phyloP scores from a whole-genome alignment of 2,888 invertebrate genomes.

The Phrixothrix hirtus region DNA sequence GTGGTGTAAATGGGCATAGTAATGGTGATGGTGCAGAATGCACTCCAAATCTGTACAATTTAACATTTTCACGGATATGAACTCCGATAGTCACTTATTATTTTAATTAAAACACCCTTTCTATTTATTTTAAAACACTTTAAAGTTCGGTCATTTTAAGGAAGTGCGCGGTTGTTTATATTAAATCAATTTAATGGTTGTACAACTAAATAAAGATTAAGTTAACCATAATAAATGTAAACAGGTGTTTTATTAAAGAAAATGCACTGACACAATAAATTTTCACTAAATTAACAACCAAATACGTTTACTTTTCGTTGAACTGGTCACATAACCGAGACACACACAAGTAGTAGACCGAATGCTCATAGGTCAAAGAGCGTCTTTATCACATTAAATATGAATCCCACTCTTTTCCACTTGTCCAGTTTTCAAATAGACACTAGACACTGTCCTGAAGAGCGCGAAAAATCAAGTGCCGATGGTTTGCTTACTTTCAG shows the following conservation, averaged over 20 bases:
- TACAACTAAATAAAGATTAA: too few species aligned
- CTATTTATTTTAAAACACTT: too few species aligned
- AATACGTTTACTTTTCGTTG: not conserved
- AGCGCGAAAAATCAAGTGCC: conserved; percentile 39
- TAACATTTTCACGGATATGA: conserved; percentile 61
- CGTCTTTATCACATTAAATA: conserved; percentile 23
- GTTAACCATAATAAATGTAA: conserved; percentile 1
- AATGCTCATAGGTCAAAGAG: conserved; percentile 40
- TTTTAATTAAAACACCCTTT: too few species aligned
- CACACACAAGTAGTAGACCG: conserved; percentile 11
- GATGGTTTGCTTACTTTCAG: conserved; percentile 37
- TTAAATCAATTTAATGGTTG: too few species aligned
- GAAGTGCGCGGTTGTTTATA: too few species aligned
- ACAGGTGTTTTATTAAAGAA: conserved; percentile 6
- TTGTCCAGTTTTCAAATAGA: conserved; percentile 37
- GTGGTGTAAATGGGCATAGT: conserved; percentile 73
- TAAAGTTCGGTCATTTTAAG: not conserved
- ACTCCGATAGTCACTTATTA: conserved; percentile 4
- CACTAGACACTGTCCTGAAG: conserved; percentile 40
- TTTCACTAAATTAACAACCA: not conserved
- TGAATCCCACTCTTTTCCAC: conserved; percentile 28
- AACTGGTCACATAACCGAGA: conserved; percentile 15
- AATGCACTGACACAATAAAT: not conserved
- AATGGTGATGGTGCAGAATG: conserved; percentile 75
- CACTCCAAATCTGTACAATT: conserved; percentile 79